phyloP scores from a whole-genome alignment of 2,113 vertebrate species.

The Sylvia atricapilla region DNA sequence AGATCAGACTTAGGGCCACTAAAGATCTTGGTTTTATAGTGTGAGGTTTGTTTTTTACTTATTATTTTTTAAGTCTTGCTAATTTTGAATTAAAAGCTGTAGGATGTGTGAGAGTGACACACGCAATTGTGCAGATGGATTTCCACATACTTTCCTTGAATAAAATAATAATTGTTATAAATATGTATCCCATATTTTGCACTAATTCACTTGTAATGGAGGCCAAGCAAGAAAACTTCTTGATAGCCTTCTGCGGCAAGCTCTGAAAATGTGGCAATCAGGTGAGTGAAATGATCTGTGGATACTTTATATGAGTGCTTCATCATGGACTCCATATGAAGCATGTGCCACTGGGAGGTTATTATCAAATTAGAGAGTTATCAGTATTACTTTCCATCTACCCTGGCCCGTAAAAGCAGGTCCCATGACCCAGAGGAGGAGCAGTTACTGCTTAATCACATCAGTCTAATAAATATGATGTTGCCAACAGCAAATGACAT shows the following conservation, averaged over 20 bases:
- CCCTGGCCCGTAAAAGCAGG: background rate
- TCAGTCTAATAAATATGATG: background rate
- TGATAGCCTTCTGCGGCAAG: background rate
- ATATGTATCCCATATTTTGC: background rate
- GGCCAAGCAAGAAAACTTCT: background rate
- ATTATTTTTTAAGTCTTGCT: constrained; percentile 14
- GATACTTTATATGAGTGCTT: background rate
- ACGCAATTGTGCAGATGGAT: constrained; percentile 44
- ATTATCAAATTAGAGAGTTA: background rate
- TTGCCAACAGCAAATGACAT: background rate
- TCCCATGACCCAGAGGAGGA: background rate
- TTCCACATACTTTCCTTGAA: constrained; percentile 36
- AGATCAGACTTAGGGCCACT: background rate
- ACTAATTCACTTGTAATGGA: background rate
- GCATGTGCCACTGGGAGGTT: background rate
- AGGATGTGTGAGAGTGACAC: constrained; percentile 55
- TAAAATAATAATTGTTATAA: constrained; percentile 49
- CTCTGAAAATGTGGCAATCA: background rate
- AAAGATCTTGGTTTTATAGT: background rate
- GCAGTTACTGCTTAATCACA: background rate
- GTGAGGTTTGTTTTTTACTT: background rate
- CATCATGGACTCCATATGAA: background rate
- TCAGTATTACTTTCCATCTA: background rate
- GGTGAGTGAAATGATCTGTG: background rate
- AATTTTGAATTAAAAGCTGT: constrained; percentile 47